Percentiles rank a stretch among this genome's conserved stretches.
phyloP scores from a whole-genome alignment of 2,797 vertebrate species.

The Gymnodraco acuticeps region DNA sequence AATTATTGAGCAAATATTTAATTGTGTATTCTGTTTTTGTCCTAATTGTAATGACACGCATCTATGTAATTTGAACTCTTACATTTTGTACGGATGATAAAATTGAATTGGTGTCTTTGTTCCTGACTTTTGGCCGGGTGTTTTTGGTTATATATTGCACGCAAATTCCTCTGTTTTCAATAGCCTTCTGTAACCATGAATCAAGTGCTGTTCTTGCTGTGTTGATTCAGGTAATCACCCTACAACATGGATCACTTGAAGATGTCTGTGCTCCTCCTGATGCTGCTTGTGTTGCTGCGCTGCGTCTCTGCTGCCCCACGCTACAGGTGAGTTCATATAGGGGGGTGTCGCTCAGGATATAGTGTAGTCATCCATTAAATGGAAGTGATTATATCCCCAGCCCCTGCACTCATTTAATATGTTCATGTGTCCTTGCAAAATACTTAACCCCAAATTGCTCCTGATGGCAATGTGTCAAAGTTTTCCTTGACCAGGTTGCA shows the following conservation, averaged over 20 bases:
- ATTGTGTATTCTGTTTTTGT: no score
- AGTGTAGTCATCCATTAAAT: no score
- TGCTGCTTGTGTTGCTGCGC: constrained; percentile 83
- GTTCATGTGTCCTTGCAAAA: no score
- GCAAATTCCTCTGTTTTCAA: not conserved
- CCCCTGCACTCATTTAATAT: no score
- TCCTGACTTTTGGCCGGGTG: not conserved
- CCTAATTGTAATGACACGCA: not conserved
- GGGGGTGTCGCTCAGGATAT: no score
- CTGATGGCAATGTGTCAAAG: no score
- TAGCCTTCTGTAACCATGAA: not conserved
- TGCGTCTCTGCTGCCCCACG: constrained; percentile 83
- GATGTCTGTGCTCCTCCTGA: constrained; percentile 81
- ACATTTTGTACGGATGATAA: not conserved
- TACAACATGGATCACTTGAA: constrained; percentile 85
- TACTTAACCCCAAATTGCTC: no score
- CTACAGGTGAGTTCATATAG: constrained; percentile 82
- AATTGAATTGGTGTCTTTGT: not conserved
- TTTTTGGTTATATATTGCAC: not conserved
- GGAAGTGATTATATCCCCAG: no score
- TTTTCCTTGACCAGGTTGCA: no score
- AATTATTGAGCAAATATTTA: not conserved
- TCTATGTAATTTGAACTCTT: not conserved
- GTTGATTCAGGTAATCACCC: constrained; percentile 46
- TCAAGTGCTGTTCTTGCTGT: constrained; percentile 6